Percentiles rank a stretch among this genome's conserved stretches.
These are phyloP conservation scores for Adelphocoris suturalis DNA, from an alignment of 2,888 invertebrate genomes.

Conservation along the genomic window DNA sequence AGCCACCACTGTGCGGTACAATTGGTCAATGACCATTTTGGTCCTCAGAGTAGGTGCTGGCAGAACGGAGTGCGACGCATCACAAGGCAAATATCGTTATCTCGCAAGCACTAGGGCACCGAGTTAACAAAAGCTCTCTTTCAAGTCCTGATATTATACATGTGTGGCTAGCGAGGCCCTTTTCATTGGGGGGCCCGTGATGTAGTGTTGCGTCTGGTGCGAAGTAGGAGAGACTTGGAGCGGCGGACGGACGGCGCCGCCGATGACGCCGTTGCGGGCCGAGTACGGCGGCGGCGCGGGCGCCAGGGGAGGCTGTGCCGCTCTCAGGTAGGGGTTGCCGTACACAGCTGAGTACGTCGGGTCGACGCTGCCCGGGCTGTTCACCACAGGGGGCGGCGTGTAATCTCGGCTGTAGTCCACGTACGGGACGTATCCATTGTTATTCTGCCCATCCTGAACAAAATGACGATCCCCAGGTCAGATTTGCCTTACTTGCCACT, in stretches of 20 bases:
- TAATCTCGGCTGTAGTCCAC: constrained; percentile 94
- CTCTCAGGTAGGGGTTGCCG: constrained; percentile 90
- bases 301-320: constrained; percentile 87
- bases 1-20: too few relatives aligned
- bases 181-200: constrained; percentile 82
- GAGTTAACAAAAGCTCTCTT: constrained; percentile 71
- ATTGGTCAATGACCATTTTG: neutral
- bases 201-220: constrained; percentile 80
- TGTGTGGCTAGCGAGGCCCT: constrained; percentile 84
- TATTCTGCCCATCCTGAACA: constrained; percentile 87
- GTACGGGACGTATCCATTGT: constrained; percentile 92
- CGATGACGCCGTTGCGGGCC: constrained; percentile 79
- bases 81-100: constrained; percentile 3
- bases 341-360: constrained; percentile 93
- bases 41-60: neutral
- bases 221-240: constrained; percentile 53
- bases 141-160: constrained; percentile 79
- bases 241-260: constrained; percentile 64
- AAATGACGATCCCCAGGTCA: constrained; percentile 50
- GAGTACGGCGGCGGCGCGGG: constrained; percentile 76
- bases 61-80: constrained; percentile 20
- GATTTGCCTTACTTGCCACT: constrained; percentile 30
- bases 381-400: constrained; percentile 84
- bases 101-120: constrained; percentile 64
- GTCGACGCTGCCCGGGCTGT: constrained; percentile 80